Conservation (phyloP, 2,797 vertebrate genomes). For the Channallabes apus region DNA sequence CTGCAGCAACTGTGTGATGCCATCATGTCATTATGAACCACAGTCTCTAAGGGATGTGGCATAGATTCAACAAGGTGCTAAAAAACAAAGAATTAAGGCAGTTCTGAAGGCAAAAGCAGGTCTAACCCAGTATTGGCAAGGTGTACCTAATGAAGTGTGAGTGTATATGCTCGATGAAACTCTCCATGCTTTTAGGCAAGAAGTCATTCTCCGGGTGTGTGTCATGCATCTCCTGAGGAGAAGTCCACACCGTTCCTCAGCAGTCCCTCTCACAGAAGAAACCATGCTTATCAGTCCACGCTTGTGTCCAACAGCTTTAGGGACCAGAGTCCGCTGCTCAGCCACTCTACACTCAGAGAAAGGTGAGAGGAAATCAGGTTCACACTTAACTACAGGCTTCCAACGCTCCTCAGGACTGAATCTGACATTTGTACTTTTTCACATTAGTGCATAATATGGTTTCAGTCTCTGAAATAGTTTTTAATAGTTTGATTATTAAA, state of each 20-base stretch:
- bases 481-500: background rate
- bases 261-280: constrained; percentile 49
- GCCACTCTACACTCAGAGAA: constrained; percentile 81
- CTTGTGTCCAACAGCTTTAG: constrained; percentile 65
- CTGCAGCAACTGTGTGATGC: no score
- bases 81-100: no score
- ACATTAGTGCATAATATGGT: no score
- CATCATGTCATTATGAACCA: no score
- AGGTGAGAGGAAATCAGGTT: constrained; percentile 72
- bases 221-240: constrained; percentile 60
- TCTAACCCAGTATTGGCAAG: no score
- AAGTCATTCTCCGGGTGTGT: constrained; percentile 55
- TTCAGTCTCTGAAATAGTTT: background rate
- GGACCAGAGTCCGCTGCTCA: constrained; percentile 71
- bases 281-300: constrained; percentile 62
- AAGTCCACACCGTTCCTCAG: constrained; percentile 54
- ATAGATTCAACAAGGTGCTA: no score
- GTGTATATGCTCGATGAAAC: background rate
- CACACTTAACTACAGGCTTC: background rate
- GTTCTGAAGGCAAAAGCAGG: no score
- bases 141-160: no score
- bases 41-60: no score
- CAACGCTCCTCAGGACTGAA: background rate
- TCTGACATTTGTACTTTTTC: background rate
- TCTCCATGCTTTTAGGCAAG: constrained; percentile 32